Evolutionary conservation across 2,888 invertebrate genomes (phyloP).

Genomic region (Sinhomidia bicolor): DNA sequence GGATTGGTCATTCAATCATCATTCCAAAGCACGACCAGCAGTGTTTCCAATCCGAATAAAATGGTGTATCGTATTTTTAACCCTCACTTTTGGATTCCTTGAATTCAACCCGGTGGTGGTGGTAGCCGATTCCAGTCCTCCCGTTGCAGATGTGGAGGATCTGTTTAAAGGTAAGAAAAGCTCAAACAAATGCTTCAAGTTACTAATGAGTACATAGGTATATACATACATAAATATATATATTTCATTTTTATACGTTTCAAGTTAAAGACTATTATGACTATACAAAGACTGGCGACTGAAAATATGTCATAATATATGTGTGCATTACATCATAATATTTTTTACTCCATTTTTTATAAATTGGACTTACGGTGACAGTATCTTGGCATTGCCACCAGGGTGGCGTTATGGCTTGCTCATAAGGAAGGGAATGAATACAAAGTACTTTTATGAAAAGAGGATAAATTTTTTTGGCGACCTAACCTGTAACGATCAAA

Average conservation of each 20-base stretch:
- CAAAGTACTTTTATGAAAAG: background rate
- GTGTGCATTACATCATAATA: background rate
- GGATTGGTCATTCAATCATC: constrained; percentile 80
- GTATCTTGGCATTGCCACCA: constrained; percentile 1
- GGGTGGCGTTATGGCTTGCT: background rate
- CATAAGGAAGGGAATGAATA: background rate
- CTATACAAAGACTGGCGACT: background rate
- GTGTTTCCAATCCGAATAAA: constrained; percentile 75
- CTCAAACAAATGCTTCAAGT: background rate
- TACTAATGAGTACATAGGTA: background rate
- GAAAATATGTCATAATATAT: background rate
- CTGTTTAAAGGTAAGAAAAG: constrained; percentile 79
- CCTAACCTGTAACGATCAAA: constrained; percentile 6
- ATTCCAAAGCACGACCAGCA: constrained; percentile 80
- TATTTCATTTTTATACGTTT: no score
- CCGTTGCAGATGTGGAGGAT: constrained; percentile 80
- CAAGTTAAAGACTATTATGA: no score
- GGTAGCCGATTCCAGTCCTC: constrained; percentile 80
- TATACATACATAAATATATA: no score
- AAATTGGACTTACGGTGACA: constrained; percentile 13
- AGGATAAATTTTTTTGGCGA: background rate
- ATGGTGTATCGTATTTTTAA: constrained; percentile 78
- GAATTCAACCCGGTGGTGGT: constrained; percentile 72
- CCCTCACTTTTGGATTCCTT: constrained; percentile 77
- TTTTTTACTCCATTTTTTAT: background rate